Percentiles rank a stretch among this genome's conserved stretches.
Conservation (phyloP, 2,888 invertebrate genomes). For the Ophion costatus region DNA sequence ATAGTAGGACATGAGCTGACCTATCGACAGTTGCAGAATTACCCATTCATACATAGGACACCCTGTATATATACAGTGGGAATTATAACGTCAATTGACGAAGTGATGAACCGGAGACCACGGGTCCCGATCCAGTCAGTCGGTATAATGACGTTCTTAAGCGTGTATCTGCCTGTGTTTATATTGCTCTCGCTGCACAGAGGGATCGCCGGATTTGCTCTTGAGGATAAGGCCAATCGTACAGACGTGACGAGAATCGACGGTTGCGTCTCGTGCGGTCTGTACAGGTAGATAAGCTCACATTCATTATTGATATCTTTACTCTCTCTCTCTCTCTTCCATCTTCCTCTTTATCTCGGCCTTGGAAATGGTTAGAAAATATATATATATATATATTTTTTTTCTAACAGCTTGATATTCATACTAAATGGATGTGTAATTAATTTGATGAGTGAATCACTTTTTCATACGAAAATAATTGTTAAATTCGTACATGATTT, state of each 20-base stretch:
- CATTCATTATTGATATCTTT: not conserved
- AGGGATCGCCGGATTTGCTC: slow-evolving; percentile 14
- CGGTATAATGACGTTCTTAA: slow-evolving; percentile 74
- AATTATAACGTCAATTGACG: slow-evolving; percentile 49
- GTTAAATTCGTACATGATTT: too few relatives aligned
- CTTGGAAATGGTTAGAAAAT: too few relatives aligned
- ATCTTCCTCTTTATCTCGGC: not conserved
- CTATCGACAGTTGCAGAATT: too few relatives aligned
- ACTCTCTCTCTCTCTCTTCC: not conserved
- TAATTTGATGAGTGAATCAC: too few relatives aligned
- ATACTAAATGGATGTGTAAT: too few relatives aligned
- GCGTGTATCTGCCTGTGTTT: slow-evolving; percentile 71
- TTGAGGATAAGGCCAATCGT: slow-evolving; percentile 47
- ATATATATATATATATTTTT: too few relatives aligned
- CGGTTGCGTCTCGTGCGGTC: slow-evolving; percentile 76
- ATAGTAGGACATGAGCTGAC: too few relatives aligned
- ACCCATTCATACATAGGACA: too few relatives aligned
- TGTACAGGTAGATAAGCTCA: slow-evolving; percentile 73
- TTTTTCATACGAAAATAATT: too few relatives aligned
- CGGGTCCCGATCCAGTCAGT: slow-evolving; percentile 70
- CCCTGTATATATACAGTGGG: slow-evolving; percentile 1
- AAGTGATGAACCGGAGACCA: slow-evolving; percentile 47
- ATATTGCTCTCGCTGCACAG: slow-evolving; percentile 54
- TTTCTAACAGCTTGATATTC: too few relatives aligned
- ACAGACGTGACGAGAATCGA: slow-evolving; percentile 64